A percentile compares a stretch with the other conserved stretches of the same genome.
phyloP scores from a whole-genome alignment of 2,888 invertebrate species.

The Morpho achilles region DNA sequence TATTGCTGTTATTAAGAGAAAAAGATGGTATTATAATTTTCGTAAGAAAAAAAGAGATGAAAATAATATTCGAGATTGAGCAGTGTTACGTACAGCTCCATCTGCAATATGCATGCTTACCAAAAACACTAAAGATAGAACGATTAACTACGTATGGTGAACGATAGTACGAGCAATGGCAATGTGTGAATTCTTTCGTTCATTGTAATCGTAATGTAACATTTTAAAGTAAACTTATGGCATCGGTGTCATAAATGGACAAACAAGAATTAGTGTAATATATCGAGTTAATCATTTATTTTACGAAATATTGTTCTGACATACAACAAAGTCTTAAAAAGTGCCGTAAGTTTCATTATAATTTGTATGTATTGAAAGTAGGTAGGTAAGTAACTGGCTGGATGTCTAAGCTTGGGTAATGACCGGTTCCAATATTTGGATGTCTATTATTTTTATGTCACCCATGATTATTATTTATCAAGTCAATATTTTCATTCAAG shows the following conservation, averaged over 20 bases:
- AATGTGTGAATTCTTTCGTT: conserved; percentile 56
- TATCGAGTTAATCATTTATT: conserved; percentile 10
- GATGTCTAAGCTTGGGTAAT: conserved; percentile 55
- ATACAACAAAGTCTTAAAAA: conserved; percentile 29
- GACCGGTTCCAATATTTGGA: conserved; percentile 58
- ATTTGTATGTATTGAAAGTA: conserved; percentile 66
- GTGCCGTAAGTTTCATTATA: conserved; percentile 59
- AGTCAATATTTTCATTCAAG: conserved; percentile 37
- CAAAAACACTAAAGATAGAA: conserved; percentile 32
- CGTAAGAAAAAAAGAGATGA: conserved; percentile 21
- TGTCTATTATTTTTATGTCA: conserved; percentile 41
- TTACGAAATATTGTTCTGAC: conserved; percentile 12
- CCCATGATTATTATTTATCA: conserved; percentile 28
- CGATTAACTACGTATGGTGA: conserved; percentile 21
- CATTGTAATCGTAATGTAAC: conserved; percentile 45
- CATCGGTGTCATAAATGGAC: conserved; percentile 31
- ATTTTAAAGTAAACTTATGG: conserved; percentile 39
- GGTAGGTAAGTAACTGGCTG: conserved; percentile 54
- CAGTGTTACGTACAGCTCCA: conserved; percentile 25
- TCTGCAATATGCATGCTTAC: conserved; percentile 30
- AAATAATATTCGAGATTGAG: conserved; percentile 14
- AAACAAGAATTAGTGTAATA: conserved; percentile 23
- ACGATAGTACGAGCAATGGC: conserved; percentile 45
- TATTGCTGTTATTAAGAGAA: too few relatives aligned
- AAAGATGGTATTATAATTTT: background rate